Evolutionary conservation across 2,797 vertebrate species (phyloP).

Genomic region (Sebastes diploproa): DNA sequence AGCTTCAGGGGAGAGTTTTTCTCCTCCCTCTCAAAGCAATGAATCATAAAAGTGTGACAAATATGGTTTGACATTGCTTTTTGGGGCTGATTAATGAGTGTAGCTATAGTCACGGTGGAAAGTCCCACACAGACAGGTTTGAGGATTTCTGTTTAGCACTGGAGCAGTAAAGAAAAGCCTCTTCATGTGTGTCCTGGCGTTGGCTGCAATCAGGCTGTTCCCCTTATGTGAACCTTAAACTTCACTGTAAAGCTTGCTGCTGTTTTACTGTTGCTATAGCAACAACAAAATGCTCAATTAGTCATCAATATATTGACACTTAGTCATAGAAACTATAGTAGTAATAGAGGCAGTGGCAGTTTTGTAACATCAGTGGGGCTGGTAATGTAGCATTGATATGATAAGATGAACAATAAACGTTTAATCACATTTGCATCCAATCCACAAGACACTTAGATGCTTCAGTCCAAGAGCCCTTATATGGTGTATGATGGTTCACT

Average conservation of each 20-base stretch:
- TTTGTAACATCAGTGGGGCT: background rate
- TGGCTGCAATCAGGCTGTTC: conserved; percentile 52
- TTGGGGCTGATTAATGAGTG: conserved; percentile 82
- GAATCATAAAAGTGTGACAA: conserved; percentile 82
- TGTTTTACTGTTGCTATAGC: background rate
- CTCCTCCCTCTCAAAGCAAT: conserved; percentile 64
- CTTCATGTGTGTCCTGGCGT: conserved; percentile 74
- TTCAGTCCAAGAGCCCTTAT: too few relatives aligned
- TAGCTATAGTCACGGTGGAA: conserved; percentile 76
- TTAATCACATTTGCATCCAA: background rate
- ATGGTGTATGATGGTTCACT: background rate
- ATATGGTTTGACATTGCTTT: conserved; percentile 78
- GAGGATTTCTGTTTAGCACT: conserved; percentile 64
- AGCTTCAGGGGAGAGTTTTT: conserved; percentile 72
- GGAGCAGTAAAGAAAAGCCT: conserved; percentile 65
- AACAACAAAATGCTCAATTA: conserved; percentile 22
- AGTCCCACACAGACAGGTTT: conserved; percentile 79
- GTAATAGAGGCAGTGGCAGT: background rate
- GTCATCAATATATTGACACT: background rate
- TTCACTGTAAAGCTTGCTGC: conserved; percentile 32
- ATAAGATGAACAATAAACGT: background rate
- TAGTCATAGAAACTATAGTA: background rate
- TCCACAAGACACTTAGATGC: background rate
- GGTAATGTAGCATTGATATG: background rate
- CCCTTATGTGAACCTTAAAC: conserved; percentile 59